Evolutionary conservation across 2,113 vertebrate species (phyloP).

Genomic region (Dolichallabes microphthalmus): DNA sequence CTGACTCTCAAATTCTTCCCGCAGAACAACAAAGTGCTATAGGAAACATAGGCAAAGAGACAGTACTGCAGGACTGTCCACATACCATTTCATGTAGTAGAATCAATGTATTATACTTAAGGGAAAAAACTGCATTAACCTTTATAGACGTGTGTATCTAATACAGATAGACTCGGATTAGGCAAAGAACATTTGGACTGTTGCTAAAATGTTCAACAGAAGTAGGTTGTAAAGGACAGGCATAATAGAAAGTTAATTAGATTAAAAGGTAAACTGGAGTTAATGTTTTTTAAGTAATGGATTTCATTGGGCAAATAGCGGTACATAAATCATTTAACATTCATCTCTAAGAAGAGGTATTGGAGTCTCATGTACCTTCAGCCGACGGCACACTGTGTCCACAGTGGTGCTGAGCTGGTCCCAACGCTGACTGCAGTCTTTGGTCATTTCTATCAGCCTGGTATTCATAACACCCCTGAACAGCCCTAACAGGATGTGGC

Average conservation of each 20-base stretch:
- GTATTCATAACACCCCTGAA: conserved; percentile 56
- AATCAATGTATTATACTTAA: conserved; percentile 1
- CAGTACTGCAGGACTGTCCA: conserved; percentile 11
- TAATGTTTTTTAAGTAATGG: background rate
- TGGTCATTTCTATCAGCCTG: conserved; percentile 58
- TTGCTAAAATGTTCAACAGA: background rate
- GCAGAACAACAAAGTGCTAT: conserved; percentile 69
- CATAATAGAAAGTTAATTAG: background rate
- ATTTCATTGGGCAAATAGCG: background rate
- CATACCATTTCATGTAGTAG: conserved; percentile 21
- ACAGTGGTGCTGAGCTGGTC: conserved; percentile 61
- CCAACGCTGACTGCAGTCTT: conserved; percentile 67
- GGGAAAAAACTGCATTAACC: background rate
- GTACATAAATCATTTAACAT: background rate
- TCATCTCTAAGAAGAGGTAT: background rate
- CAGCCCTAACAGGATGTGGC: conserved; percentile 58
- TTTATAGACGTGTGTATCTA: conserved; percentile 6
- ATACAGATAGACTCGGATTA: background rate
- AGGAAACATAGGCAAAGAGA: conserved; percentile 18
- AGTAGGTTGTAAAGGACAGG: background rate
- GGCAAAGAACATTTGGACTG: conserved; percentile 5
- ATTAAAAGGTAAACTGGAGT: background rate
- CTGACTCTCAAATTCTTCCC: conserved; percentile 75
- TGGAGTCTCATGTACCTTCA: conserved; percentile 61
- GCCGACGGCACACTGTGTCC: conserved; percentile 54